These are phyloP conservation scores for Macrostomum cliftonense DNA, from an alignment of 2,888 invertebrate species.

Conservation along the genomic window DNA sequence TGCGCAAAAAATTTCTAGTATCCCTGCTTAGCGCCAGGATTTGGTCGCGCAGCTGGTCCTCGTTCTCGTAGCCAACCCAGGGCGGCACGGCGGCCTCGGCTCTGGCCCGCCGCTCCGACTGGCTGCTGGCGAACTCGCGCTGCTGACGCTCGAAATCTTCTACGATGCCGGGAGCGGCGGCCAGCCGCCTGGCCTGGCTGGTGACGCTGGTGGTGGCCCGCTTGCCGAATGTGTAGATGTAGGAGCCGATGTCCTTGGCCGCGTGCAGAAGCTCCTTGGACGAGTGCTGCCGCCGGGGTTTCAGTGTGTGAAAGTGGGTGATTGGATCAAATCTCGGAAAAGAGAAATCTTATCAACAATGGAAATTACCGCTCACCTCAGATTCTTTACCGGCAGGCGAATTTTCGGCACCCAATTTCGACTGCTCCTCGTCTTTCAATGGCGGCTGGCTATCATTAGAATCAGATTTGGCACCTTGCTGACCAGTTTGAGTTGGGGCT, in stretches of 20 bases:
- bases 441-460: too few species aligned
- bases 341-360: too few species aligned
- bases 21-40: constrained; percentile 87
- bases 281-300: too few species aligned
- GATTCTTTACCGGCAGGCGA: too few species aligned
- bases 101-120: constrained; percentile 46
- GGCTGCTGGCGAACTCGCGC: constrained; percentile 76
- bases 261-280: too few species aligned
- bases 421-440: too few species aligned
- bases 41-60: constrained; percentile 77
- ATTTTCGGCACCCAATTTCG: too few species aligned
- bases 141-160: constrained; percentile 93
- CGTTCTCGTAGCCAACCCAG: constrained; percentile 86
- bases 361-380: too few species aligned
- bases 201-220: constrained; percentile 79
- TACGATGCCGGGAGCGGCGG: constrained; percentile 42
- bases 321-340: too few species aligned
- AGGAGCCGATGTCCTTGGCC: constrained; percentile 26
- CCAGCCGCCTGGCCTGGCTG: constrained; percentile 67
- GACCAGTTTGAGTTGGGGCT: too few species aligned
- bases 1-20: constrained; percentile 84
- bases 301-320: too few species aligned
- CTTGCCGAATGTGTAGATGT: constrained; percentile 80
- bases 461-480: too few species aligned
- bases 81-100: constrained; percentile 49